Evolutionary conservation across 2,797 vertebrate genomes (phyloP), one percentile per base, ranked within the genome.

Genomic region (Pseudomugil tenellus): DNA sequence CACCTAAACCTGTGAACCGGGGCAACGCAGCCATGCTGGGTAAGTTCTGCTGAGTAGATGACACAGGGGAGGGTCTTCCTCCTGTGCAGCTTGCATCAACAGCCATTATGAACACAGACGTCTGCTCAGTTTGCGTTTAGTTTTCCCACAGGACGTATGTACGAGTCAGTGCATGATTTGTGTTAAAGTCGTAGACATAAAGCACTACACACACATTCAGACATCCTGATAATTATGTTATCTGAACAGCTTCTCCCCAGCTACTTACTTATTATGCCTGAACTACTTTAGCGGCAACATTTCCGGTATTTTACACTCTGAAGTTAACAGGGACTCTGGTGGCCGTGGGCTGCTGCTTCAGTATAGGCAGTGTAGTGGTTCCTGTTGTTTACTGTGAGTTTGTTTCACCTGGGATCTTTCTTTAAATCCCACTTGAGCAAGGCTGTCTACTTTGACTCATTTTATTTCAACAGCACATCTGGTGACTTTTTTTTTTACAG

Each of bases 1-100:
- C 97, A 17, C 98, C 98, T 77, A 99, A 99, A 70, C 98, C 97
- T 0, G 51, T 94, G 83, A 97, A 97, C 90, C 95, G 98, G 84
- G 94, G 93, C 60, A 97, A 96, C 85, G 93, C 92, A 41, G 58
- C 89, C 51, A 89, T 97, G 71, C 90, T 98, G 83, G 97, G 97
- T 99, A 85, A 95, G 96, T 93, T 72, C 54, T 92, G 61, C 58
- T 26, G 21, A 51, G 29, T 35, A 65, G 59, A 58, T 23, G 41
- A 58, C 51, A 14, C 6, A 31, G 67, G 35, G 6, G 6, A 9
- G 34, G 17, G 3, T 12, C 23, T 2, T 34, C 13, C 54, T 72
- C 46, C n/a, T 23, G 3, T 37, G 29, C 34, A 68, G 48, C 51
- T 10, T 26, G 46, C 58, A 63, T 31, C 23, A 59, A 3, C 64